A percentile compares a stretch with the other conserved stretches of the same genome.
Conservation (phyloP, 2,797 vertebrate species). For the Channallabes apus region DNA sequence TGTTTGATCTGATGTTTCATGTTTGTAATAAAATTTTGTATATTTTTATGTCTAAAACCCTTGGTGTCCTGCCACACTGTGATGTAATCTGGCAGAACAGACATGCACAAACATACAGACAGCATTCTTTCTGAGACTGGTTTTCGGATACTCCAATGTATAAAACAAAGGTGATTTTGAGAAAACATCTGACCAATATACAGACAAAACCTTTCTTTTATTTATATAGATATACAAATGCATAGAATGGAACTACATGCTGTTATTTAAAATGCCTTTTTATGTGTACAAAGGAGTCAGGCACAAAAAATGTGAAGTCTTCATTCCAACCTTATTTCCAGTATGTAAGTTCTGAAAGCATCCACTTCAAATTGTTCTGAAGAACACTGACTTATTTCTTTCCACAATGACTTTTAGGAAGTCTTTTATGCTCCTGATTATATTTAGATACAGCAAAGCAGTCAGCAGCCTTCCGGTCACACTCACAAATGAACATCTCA, state of each 20-base stretch:
- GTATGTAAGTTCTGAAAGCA: background rate
- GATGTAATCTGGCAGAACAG: no score
- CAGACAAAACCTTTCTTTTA: no score
- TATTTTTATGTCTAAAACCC: no score
- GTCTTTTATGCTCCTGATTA: constrained; percentile 26
- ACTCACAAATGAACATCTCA: constrained; percentile 77
- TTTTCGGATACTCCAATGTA: no score
- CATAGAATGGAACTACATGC: background rate
- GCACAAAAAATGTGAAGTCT: background rate
- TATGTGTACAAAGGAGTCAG: background rate
- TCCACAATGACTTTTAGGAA: constrained; percentile 53
- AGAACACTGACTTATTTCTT: background rate
- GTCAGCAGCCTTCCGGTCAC: constrained; percentile 76
- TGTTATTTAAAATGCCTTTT: background rate
- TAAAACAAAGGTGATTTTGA: no score
- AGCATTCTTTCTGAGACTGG: no score
- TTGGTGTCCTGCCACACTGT: no score
- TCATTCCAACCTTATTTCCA: background rate
- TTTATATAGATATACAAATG: background rate
- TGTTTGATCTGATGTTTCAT: no score
- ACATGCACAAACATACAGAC: no score
- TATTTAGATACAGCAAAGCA: constrained; percentile 75
- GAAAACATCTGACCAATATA: no score
- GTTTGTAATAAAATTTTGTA: no score
- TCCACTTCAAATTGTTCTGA: background rate